These are phyloP conservation scores for Palaemon carinicauda DNA, from an alignment of 1,140 invertebrate species.

Conservation along the genomic window DNA sequence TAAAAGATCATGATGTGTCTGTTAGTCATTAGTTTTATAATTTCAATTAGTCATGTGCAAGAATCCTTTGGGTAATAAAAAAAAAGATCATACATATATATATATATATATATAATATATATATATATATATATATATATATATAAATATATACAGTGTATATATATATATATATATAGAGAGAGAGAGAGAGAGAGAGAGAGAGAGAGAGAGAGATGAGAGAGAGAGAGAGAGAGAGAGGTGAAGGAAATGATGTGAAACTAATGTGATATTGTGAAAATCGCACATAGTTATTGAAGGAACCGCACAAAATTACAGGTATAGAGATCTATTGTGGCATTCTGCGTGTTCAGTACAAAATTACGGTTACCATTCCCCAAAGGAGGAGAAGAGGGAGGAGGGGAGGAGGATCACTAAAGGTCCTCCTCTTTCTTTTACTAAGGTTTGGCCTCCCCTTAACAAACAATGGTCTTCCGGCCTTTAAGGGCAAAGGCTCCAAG, in stretches of 20 bases:
- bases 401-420: neutral
- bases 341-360: conserved; percentile 36
- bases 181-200: conserved; percentile 21
- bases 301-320: conserved; percentile 47
- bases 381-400: too few relatives aligned
- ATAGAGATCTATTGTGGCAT: conserved; percentile 23
- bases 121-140: neutral
- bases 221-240: neutral
- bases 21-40: too few relatives aligned
- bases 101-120: neutral
- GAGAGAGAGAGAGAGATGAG: conserved; percentile 7
- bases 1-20: too few relatives aligned
- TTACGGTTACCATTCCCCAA: conserved; percentile 10
- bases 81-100: too few relatives aligned
- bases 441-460: conserved; percentile 24
- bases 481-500: neutral
- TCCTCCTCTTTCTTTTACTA: conserved; percentile 1
- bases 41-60: too few relatives aligned
- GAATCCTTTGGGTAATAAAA: too few relatives aligned
- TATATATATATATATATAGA: neutral
- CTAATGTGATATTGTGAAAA: conserved; percentile 52
- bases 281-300: conserved; percentile 59
- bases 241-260: conserved; percentile 24
- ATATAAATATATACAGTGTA: neutral
- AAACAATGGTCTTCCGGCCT: conserved; percentile 29